Evolutionary conservation across 2,113 vertebrate genomes (phyloP), one percentile per base, ranked within the genome.

Genomic region (Anolis carolinensis): DNA sequence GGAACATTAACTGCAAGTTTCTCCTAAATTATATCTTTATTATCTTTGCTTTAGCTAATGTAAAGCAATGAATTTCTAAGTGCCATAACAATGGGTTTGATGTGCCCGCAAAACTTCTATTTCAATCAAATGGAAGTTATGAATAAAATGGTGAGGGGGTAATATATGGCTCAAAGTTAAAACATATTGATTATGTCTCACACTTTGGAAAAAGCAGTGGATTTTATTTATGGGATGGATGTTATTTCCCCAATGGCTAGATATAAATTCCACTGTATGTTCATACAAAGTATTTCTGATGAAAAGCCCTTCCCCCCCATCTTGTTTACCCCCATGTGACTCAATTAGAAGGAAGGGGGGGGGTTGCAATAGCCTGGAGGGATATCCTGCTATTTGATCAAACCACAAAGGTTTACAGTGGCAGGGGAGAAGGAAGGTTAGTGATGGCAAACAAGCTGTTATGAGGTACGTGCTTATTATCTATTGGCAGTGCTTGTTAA

Each of bases 321-420:
- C 55, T 4, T 18, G 78, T 86, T 2, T 7, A 1, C 10, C 18
- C n/a, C 30, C 20, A 7, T 11, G 6, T 32, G 16, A 20, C 72
- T 44, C 23, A 44, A 2, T 36, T 9, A 44, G 50, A 7, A 63
- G 62, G 16, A 63, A 63, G 21, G 25, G 23, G 85, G 23, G 88
- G 79, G 79, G 91, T 94, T 89, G 59, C 81, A 88, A 85, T 79
- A 90, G 89, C 85, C 85, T 89, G 82, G 90, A 90, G 79, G 88
- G 68, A 63, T 84, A 59, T 50, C 76, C 72, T 1, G 1, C 76
- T 73, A 79, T 81, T 91, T 73, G 81, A 76, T 89, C 80, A 86
- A 91, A 87, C 88, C 85, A 62, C 23, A 90, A 92, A 89, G 91
- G 89, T 84, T 88, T 84, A 59, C 25, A 65, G 84, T 79, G 18